A percentile compares a stretch with the other conserved stretches of the same genome.
phyloP scores from a whole-genome alignment of 2,888 invertebrate species.

The Rhyacophila evoluta region DNA sequence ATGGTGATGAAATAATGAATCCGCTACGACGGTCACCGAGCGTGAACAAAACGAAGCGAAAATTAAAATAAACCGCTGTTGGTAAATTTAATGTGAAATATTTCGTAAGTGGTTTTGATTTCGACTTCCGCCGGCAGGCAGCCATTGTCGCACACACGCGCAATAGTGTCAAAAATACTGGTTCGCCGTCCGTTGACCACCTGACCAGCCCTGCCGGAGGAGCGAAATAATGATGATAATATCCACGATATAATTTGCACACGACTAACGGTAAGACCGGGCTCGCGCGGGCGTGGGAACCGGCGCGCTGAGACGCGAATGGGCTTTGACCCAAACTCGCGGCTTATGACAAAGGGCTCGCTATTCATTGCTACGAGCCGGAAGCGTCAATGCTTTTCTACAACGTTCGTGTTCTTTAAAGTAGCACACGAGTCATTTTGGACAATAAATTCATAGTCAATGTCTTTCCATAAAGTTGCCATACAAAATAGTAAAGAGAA shows the following conservation, averaged over 20 bases:
- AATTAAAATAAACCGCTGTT: background rate
- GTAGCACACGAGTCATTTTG: no score
- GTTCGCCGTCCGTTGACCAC: conserved; percentile 16
- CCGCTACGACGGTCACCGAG: background rate
- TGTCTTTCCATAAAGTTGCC: no score
- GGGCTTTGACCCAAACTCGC: background rate
- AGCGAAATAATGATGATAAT: background rate
- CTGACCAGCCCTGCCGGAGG: background rate
- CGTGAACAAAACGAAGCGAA: background rate
- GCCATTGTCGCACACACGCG: background rate
- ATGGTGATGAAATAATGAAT: background rate
- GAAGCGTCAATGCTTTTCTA: background rate
- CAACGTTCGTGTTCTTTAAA: background rate
- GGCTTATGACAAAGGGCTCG: background rate
- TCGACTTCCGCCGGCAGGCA: background rate
- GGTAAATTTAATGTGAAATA: background rate
- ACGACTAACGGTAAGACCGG: conserved; percentile 40
- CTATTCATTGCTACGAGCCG: background rate
- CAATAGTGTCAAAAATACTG: background rate
- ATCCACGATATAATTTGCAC: background rate
- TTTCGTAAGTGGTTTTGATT: background rate
- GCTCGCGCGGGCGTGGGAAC: background rate
- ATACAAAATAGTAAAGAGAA: no score
- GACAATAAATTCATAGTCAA: no score
- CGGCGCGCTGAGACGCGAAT: conserved; percentile 29